Base-by-base conservation (phyloP, 2,888 invertebrate species). In the Caenorhabditis sp. region DNA sequence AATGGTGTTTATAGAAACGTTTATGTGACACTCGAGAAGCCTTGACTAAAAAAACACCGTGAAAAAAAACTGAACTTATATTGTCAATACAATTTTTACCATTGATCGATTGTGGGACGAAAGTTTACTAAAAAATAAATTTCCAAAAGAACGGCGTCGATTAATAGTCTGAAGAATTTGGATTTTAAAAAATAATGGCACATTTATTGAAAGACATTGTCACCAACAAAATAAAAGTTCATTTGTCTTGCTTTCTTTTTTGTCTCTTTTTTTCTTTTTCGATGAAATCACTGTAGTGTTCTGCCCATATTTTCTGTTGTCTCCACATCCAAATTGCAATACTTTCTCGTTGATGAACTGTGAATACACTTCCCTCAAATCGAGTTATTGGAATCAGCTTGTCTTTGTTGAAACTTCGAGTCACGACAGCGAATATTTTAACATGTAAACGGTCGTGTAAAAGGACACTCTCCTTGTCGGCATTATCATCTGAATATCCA, bases 241-340 rank as follows among this genome's bases (percentile, higher is more conserved):
- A 24, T 14, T 10, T 27, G 19, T 58, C 36, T n/a, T 19, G 36
- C 8, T 31, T 10, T 27, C 55, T 3, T 21, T 31, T 58, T 49
- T 49, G 37, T 21, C 62, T 62, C 37, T 60, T 31, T 37, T 69
- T 69, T 53, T 74, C 73, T 43, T 69, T 76, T 37, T 71, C 71
- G 27, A 69, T 64, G 17, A 69, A 68, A n/a, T 51, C 60, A 43
- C 66, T 63, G 53, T 69, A 74, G 63, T 74, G 59, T 53, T 74
- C 69, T 4, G 66, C 69, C 73, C 73, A 74, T 53, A 66, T 69
- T 24, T 61, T 58, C 76, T 86, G 86, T 50, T 85, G 83, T 53
- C 83, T 66, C 84, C 85, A 84, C 58, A 86, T 57, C 86, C 86
- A 86, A 55, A 84, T 81, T 54, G 80, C 82, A n/a, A 86, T 71